Evolutionary conservation across 2,113 vertebrate genomes (phyloP).

Genomic region (Ammodytes marinus): DNA sequence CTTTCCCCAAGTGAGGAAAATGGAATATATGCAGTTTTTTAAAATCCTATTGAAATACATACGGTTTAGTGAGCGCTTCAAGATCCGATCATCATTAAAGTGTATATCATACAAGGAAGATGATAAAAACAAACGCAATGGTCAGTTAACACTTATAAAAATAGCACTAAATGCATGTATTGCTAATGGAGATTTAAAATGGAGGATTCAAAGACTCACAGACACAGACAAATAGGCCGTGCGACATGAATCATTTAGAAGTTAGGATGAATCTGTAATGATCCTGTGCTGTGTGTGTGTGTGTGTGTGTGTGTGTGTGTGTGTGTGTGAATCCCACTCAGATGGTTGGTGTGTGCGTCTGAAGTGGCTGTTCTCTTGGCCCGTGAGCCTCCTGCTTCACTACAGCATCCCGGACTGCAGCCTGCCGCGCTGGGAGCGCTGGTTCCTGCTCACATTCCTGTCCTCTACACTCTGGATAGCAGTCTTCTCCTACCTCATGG

Average conservation of each 20-base stretch:
- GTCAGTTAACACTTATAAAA: too few relatives aligned
- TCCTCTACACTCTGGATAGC: conserved; percentile 87
- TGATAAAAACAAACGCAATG: too few relatives aligned
- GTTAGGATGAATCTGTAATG: conserved; percentile 44
- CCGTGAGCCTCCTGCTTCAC: conserved; percentile 80
- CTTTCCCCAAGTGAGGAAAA: too few relatives aligned
- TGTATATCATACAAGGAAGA: too few relatives aligned
- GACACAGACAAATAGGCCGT: conserved; percentile 12
- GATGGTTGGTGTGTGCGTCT: conserved; percentile 70
- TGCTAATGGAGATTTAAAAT: conserved; percentile 41
- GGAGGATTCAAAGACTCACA: neutral
- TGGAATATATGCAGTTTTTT: too few relatives aligned
- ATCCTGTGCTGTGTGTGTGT: neutral
- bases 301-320: neutral
- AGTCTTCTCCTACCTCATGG: conserved; percentile 89
- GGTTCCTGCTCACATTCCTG: conserved; percentile 86
- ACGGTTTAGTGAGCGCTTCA: too few relatives aligned
- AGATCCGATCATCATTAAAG: too few relatives aligned
- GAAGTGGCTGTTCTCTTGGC: conserved; percentile 86
- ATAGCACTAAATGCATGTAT: neutral
- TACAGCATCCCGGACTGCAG: conserved; percentile 85
- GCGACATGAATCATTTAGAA: conserved; percentile 47
- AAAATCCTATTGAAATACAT: too few relatives aligned
- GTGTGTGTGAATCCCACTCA: conserved; percentile 43
- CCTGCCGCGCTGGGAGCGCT: conserved; percentile 82